Evolutionary conservation across 1,140 invertebrate genomes (phyloP).

Genomic region (Drosophila melanica): DNA sequence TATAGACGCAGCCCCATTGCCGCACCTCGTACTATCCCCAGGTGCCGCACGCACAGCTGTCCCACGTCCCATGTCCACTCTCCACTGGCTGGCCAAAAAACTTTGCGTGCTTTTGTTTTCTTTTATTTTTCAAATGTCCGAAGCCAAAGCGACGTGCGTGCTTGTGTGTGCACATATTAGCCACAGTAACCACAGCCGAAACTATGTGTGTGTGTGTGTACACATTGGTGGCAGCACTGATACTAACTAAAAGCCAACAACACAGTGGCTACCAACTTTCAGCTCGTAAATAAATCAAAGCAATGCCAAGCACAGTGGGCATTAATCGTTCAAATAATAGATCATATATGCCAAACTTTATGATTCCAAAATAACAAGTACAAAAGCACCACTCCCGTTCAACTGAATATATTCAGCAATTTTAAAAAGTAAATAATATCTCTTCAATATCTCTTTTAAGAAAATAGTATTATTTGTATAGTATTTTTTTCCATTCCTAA

Average conservation of each 20-base stretch:
- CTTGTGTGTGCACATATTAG: slow-evolving; percentile 63
- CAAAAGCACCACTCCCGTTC: not conserved
- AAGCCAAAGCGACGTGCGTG: slow-evolving; percentile 60
- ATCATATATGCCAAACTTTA: not conserved
- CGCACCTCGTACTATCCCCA: slow-evolving; percentile 7
- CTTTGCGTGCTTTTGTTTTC: slow-evolving; percentile 42
- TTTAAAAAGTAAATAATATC: too few species aligned
- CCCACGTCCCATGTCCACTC: slow-evolving; percentile 5
- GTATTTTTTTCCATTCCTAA: too few species aligned
- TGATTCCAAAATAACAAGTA: not conserved
- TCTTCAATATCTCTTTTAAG: too few species aligned
- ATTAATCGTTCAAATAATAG: not conserved
- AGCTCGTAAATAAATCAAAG: slow-evolving; percentile 58
- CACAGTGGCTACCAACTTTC: slow-evolving; percentile 56
- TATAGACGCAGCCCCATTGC: not conserved
- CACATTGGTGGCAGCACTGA: slow-evolving; percentile 38
- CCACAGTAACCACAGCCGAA: slow-evolving; percentile 69
- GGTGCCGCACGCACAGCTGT: slow-evolving; percentile 17
- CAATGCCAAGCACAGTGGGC: slow-evolving; percentile 49
- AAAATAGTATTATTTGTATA: too few species aligned
- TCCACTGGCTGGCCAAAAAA: slow-evolving; percentile 47
- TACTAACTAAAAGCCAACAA: slow-evolving; percentile 68
- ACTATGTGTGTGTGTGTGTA: slow-evolving; percentile 32
- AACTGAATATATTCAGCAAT: too few species aligned
- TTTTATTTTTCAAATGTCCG: slow-evolving; percentile 48